A percentile compares a stretch with the other conserved stretches of the same genome.
phyloP scores from a whole-genome alignment of 2,888 invertebrate species.

The Eupithecia insigniata region DNA sequence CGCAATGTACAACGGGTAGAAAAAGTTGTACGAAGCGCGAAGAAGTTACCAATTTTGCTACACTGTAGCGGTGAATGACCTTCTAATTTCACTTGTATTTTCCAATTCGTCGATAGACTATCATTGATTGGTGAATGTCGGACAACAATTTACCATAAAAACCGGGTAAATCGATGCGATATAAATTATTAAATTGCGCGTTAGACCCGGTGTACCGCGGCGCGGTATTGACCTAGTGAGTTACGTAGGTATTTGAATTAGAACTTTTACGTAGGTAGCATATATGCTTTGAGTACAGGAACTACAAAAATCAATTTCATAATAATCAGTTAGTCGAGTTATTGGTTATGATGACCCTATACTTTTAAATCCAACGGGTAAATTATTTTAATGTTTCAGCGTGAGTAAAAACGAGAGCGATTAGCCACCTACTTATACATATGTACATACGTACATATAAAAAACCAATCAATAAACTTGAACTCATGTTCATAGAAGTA shows the following conservation, averaged over 20 bases:
- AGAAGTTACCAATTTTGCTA: conserved; percentile 49
- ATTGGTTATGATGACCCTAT: not conserved
- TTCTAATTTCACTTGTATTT: conserved; percentile 48
- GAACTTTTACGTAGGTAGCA: conserved; percentile 6
- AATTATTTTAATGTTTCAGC: not conserved
- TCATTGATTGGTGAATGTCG: conserved; percentile 48
- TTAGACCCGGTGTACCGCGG: conserved; percentile 69
- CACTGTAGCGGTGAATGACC: conserved; percentile 35
- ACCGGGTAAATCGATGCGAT: conserved; percentile 60
- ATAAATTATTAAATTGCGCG: conserved; percentile 66
- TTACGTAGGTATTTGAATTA: not conserved
- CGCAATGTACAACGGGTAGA: conserved; percentile 77
- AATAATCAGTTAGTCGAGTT: not conserved
- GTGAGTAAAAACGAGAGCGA: not conserved
- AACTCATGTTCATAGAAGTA: not conserved
- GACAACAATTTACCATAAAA: conserved; percentile 56
- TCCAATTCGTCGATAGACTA: conserved; percentile 45
- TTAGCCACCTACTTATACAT: not conserved
- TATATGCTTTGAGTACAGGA: not conserved
- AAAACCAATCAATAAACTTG: not conserved
- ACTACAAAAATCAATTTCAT: not conserved
- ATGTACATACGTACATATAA: not conserved
- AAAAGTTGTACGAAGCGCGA: conserved; percentile 66
- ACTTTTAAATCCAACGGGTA: not conserved
- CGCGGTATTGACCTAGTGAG: conserved; percentile 45